phyloP scores from a whole-genome alignment of 2,888 invertebrate species.

The Antheraea yamamai region DNA sequence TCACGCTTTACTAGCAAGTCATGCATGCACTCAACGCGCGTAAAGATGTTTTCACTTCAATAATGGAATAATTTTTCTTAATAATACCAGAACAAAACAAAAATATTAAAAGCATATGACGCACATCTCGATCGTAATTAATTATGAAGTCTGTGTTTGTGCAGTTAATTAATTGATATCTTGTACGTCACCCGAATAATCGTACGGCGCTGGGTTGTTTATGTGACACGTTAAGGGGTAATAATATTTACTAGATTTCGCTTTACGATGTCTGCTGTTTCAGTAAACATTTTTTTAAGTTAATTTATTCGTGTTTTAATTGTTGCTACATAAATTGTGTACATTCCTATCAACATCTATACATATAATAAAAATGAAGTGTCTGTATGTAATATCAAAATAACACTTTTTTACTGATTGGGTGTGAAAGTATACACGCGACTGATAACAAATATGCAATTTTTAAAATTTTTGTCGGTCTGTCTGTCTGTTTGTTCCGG shows the following conservation, averaged over 20 bases:
- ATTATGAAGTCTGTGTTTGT: not conserved
- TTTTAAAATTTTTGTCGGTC: too few species aligned
- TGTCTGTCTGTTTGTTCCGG: too few species aligned
- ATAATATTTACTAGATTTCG: not conserved
- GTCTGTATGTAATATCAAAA: too few species aligned
- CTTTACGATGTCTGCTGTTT: not conserved
- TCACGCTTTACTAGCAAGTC: too few species aligned
- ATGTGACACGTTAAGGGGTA: constrained; percentile 5
- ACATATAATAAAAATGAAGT: too few species aligned
- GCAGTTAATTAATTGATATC: not conserved
- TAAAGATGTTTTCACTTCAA: too few species aligned
- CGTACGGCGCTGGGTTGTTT: not conserved
- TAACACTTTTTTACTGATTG: too few species aligned
- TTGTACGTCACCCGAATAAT: not conserved
- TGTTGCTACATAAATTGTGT: not conserved
- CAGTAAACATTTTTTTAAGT: not conserved
- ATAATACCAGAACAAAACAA: not conserved
- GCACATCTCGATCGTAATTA: not conserved
- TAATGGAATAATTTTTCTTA: not conserved
- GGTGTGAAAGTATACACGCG: too few species aligned
- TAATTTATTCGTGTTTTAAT: not conserved
- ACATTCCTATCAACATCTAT: not conserved
- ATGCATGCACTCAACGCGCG: too few species aligned
- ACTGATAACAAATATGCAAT: too few species aligned
- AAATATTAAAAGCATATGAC: not conserved